Conservation (phyloP, 2,797 vertebrate species). For the Momotus momota region DNA sequence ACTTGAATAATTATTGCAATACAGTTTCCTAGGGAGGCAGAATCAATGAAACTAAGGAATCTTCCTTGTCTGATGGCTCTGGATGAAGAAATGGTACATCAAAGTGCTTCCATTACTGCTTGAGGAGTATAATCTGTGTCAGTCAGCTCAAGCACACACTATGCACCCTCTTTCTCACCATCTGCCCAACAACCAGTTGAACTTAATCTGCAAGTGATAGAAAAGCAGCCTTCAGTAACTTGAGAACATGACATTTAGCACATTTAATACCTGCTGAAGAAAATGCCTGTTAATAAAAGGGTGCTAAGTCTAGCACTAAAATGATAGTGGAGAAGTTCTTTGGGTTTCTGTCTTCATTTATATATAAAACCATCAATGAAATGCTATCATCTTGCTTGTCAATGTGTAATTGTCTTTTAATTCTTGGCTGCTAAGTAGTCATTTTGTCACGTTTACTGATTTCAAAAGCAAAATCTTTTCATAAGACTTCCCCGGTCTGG, state of each 20-base stretch:
- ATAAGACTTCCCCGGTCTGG: neutral
- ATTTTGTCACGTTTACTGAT: neutral
- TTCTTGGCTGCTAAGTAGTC: neutral
- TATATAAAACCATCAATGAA: neutral
- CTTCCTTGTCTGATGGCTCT: neutral
- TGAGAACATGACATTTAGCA: neutral
- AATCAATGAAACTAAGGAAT: neutral
- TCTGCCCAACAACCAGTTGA: neutral
- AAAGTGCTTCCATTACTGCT: neutral
- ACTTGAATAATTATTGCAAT: conserved; percentile 32
- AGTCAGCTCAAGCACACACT: neutral
- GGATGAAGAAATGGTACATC: neutral
- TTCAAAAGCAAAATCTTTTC: neutral
- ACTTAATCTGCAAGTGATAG: conserved; percentile 1
- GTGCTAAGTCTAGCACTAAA: neutral
- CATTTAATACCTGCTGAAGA: neutral
- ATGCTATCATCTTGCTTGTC: neutral
- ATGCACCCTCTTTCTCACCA: neutral
- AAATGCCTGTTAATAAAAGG: conserved; percentile 4
- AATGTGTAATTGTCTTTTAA: conserved; percentile 28
- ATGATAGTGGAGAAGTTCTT: neutral
- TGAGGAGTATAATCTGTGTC: conserved; percentile 5
- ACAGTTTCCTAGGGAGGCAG: neutral
- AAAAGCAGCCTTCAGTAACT: conserved; percentile 23
- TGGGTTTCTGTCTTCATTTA: conserved; percentile 13